Base-by-base conservation (phyloP, 2,888 invertebrate species). In the Eulithis prunata region DNA sequence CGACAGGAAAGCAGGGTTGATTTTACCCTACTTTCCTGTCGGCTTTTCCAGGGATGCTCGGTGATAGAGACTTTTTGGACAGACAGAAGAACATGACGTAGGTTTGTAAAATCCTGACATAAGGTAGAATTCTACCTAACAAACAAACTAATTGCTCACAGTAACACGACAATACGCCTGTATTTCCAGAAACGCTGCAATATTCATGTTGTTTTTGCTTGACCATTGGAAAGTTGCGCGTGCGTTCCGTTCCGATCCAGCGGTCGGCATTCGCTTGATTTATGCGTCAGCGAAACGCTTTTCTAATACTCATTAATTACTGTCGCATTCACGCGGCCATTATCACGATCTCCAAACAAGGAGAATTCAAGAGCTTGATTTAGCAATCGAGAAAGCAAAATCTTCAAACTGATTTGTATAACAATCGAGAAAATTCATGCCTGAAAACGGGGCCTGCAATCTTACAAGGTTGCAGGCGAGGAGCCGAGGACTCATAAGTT, bases 161-260 rank as follows among this genome's bases (percentile, higher is more conserved):
- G 7, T 47, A 61, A 71, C 75, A 63, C 59, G 58, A 57, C 56
- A 63, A 53, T 21, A 72, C 41, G 11, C 38, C 71, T 71, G 66
- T 61, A 59, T 67, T 67, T 66, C 64, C 68, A 70, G 67, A 57
- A 68, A 55, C 57, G 58, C 49, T 67, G 64, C 57, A 69, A 57
- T 69, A 70, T 72, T 71, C 64, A 64, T 75, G 71, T 69, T 46
- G 70, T 74, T 75, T 75, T 74, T 71, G 60, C 64, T 55, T 64
- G 62, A 63, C 66, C 62, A 87, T 89, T 90, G 88, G 91, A 92
- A 92, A 92, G 91, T 87, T 69, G 74, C 74, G 79, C 80, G 77
- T 78, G 81, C 78, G 76, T 83, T 78, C 82, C 78, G 76, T 84
- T 78, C 83, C 89, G 84, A 76, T 74, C 83, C 80, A 87, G 76